Conservation (phyloP, 2,113 vertebrate genomes). For the Phalacrocorax pelagicus region DNA sequence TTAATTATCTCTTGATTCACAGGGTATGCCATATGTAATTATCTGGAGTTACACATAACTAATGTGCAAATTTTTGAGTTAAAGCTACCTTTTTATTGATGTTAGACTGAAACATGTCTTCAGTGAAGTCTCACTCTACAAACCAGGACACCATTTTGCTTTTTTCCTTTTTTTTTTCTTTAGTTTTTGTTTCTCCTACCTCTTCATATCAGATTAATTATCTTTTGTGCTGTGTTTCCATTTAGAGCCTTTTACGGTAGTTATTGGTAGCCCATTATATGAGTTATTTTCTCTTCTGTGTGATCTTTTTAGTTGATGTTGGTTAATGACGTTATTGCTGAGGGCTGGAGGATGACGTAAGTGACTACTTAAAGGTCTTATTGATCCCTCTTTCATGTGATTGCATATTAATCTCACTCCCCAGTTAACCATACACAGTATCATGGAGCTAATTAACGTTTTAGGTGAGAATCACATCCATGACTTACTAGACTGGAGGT, state of each 20-base stretch:
- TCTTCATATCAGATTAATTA: neutral
- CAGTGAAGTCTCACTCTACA: neutral
- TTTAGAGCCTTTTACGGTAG: neutral
- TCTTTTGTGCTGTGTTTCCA: neutral
- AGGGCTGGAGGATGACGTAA: neutral
- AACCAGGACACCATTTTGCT: neutral
- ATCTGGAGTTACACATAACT: neutral
- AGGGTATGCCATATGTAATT: neutral
- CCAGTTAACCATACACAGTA: too few species aligned
- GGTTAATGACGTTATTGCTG: neutral
- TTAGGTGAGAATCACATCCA: neutral
- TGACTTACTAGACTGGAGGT: neutral
- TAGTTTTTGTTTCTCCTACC: neutral
- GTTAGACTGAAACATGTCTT: neutral
- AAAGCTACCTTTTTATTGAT: neutral
- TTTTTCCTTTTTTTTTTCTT: neutral
- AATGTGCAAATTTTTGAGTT: neutral
- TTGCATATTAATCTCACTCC: neutral
- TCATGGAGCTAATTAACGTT: neutral
- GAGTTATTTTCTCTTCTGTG: neutral
- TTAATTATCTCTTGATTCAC: slow-evolving; percentile 14
- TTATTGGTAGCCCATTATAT: neutral
- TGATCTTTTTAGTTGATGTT: neutral
- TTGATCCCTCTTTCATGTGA: neutral
- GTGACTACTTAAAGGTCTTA: neutral